Evolutionary conservation across 2,113 vertebrate genomes (phyloP).

Genomic region (Galbula dea): DNA sequence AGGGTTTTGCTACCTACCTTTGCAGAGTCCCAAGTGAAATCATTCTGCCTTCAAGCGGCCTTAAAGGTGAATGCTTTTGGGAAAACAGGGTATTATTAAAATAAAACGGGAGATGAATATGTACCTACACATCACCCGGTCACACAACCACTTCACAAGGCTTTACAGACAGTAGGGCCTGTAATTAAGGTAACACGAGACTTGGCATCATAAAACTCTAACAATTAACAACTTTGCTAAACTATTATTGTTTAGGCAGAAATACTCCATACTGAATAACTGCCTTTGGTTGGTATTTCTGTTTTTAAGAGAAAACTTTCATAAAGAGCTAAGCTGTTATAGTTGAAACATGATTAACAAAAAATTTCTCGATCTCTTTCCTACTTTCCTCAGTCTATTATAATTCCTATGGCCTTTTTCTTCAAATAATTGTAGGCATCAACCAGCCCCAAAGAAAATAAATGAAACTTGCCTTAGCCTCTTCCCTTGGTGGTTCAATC

Average conservation of each 20-base stretch:
- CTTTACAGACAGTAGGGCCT: not conserved
- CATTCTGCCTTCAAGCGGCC: not conserved
- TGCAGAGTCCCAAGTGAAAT: not conserved
- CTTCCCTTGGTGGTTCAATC: not conserved
- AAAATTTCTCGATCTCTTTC: not conserved
- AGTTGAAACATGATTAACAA: not conserved
- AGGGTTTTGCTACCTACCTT: not conserved
- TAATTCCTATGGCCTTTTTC: not conserved
- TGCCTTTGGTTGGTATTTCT: not conserved
- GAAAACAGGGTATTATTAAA: not conserved
- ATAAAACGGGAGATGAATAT: not conserved
- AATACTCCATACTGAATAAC: not conserved
- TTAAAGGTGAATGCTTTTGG: not conserved
- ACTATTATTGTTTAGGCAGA: not conserved
- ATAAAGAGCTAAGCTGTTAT: not conserved
- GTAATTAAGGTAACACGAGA: not conserved
- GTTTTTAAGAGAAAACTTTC: not conserved
- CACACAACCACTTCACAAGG: not conserved
- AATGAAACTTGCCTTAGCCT: not conserved
- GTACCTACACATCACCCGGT: not conserved
- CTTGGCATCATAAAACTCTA: not conserved
- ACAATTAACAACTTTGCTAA: not conserved
- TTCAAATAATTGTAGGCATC: not conserved
- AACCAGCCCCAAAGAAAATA: not conserved
- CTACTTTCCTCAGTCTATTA: not conserved